Base-by-base conservation (phyloP, 2,888 invertebrate genomes). In the Miltochrista miniata region DNA sequence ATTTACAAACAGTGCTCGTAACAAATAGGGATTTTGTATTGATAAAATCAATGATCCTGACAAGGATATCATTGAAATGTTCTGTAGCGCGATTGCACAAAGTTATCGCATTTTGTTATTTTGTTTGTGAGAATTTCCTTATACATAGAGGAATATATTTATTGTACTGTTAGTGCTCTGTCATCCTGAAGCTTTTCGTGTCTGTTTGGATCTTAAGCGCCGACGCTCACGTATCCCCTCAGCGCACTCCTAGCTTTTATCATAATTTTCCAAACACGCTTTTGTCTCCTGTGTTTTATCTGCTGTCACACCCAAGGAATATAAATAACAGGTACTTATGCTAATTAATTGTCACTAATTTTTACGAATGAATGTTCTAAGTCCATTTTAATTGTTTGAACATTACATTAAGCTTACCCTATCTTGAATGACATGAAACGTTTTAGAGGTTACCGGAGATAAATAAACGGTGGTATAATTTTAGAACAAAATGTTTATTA, bases 231-330 rank as follows among this genome's bases (percentile, higher is more conserved):
- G 46, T 51, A 49, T 63, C 64, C 64, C 58, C 55, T 44, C 33
- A 47, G 56, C 53, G 57, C 54, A 18, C 45, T 51, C 40, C 48
- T 44, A 55, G 58, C 56, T 54, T 55, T 68, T 67, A 70, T 55
- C 56, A 70, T 47, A 41, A 56, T 55, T 50, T 50, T 40, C 45
- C 58, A 48, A 43, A 59, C 57, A 49, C 12, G 46, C 45, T 47
- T 57, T 69, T 63, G 51, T 55, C 43, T 52, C 50, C 39, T 51
- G 34, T 50, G 46, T 62, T 62, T 51, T 54, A 54, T 62, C 36
- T 43, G 48, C 37, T 39, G 41, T 34, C 53, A 56, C 44, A 42
- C 48, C 40, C 41, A 31, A 8, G 8, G 31, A 31, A 31, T 31
- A 31, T 31, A 31, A 31, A 31, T 11, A 31, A 11, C 31, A 24